phyloP scores from a whole-genome alignment of 2,113 vertebrate genomes.

The Stictonetta naevosa region DNA sequence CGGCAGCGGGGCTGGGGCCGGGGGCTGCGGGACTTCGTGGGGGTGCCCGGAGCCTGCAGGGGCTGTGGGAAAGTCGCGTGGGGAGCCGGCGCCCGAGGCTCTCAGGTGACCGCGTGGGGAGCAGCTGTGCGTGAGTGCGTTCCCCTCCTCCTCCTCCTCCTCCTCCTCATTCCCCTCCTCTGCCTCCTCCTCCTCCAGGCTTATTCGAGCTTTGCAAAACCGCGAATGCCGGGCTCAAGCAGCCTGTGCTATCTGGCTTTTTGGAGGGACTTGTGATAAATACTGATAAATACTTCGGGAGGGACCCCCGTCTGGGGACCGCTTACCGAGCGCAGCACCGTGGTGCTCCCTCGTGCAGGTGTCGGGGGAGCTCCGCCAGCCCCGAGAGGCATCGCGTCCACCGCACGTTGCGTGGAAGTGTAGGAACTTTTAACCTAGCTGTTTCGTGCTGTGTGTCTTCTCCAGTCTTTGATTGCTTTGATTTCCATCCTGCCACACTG shows the following conservation, averaged over 20 bases:
- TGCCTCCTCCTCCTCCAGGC: not conserved
- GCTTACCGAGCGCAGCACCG: fast-evolving
- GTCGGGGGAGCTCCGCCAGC: fast-evolving
- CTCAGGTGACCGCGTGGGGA: not conserved
- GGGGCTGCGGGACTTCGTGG: not conserved
- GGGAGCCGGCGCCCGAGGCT: too few species aligned
- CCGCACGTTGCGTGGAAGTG: fast-evolving
- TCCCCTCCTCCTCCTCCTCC: too few species aligned
- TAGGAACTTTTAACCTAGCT: not conserved
- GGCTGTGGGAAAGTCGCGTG: not conserved
- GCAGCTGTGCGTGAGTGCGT: too few species aligned
- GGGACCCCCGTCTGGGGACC: not conserved
- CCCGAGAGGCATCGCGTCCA: fast-evolving
- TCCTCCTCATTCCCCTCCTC: too few species aligned
- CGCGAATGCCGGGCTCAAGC: fast-evolving
- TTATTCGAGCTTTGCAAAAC: fast-evolving
- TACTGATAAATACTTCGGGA: too few species aligned
- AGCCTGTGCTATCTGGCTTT: fast-evolving
- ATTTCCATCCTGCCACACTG: fast-evolving
- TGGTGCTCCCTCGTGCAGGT: not conserved
- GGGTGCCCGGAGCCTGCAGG: not conserved
- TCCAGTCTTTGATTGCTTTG: fast-evolving
- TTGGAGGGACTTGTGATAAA: not conserved
- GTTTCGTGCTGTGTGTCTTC: fast-evolving
- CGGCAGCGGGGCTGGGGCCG: not conserved